Evolutionary conservation across 2,888 invertebrate species (phyloP).

Genomic region (Synergus itoensis): DNA sequence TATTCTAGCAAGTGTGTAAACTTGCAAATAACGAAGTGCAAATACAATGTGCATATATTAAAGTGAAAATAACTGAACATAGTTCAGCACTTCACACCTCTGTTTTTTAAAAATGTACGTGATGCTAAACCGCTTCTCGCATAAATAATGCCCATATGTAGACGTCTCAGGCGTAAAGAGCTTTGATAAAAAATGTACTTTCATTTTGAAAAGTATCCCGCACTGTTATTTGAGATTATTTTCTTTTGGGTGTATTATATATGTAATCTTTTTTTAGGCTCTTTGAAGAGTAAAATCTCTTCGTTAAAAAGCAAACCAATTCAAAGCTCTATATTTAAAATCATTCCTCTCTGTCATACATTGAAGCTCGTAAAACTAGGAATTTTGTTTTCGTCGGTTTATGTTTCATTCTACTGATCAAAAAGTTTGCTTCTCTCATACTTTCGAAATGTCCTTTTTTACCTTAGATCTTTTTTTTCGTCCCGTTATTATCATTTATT

Average conservation of each 20-base stretch:
- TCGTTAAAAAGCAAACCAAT: background rate
- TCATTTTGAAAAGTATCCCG: background rate
- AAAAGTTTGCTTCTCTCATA: background rate
- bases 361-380: slow-evolving; percentile 23
- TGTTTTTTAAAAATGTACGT: background rate
- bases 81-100: background rate
- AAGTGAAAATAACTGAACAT: background rate
- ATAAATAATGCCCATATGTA: background rate
- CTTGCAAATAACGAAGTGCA: background rate
- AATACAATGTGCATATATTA: slow-evolving; percentile 7
- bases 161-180: background rate
- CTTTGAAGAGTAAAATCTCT: background rate
- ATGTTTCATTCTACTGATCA: background rate
- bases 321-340: background rate
- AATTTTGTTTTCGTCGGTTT: slow-evolving; percentile 29
- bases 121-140: background rate
- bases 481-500: background rate
- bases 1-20: background rate
- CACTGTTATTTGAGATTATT: too few species aligned
- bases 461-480: background rate
- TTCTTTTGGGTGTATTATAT: too few species aligned
- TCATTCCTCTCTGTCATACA: background rate
- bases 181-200: background rate
- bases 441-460: background rate
- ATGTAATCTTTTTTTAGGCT: background rate